Evolutionary conservation across 2,113 vertebrate species (phyloP).

Genomic region (Perognathus longimembris): DNA sequence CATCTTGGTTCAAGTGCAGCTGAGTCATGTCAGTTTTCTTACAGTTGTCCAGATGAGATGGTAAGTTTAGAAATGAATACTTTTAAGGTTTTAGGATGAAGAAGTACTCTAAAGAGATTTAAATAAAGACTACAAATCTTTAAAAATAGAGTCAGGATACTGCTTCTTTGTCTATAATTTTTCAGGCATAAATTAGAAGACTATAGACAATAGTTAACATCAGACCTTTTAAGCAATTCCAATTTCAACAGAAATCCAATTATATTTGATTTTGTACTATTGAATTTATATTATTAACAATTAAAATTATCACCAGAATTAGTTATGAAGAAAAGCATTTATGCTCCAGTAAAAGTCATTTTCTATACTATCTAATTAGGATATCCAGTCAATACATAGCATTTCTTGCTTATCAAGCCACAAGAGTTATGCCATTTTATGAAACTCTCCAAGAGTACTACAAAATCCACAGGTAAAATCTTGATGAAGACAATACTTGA

Average conservation of each 20-base stretch:
- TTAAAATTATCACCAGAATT: constrained; percentile 58
- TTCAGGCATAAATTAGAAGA: not conserved
- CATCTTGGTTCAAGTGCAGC: constrained; percentile 12
- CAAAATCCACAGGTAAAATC: not conserved
- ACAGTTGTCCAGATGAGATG: constrained; percentile 36
- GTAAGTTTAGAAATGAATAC: constrained; percentile 9
- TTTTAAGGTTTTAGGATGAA: constrained; percentile 55
- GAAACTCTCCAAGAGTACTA: not conserved
- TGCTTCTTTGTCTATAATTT: not conserved
- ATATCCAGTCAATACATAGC: not conserved
- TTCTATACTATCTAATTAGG: constrained; percentile 15
- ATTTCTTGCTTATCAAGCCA: not conserved
- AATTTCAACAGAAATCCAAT: constrained; percentile 37
- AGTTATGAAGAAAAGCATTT: constrained; percentile 44
- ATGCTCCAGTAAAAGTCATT: constrained; percentile 1
- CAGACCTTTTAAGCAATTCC: constrained; percentile 42
- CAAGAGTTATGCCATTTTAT: not conserved
- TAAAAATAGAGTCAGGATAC: not conserved
- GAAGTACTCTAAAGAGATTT: constrained; percentile 10
- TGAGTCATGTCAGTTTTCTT: constrained; percentile 45
- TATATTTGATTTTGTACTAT: not conserved
- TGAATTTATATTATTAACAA: constrained; percentile 58
- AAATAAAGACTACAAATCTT: constrained; percentile 22
- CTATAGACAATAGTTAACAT: not conserved
- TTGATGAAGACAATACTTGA: not conserved